A percentile compares a stretch with the other conserved stretches of the same genome.
Conservation (phyloP, 2,797 vertebrate species). For the Hemibagrus guttatus region DNA sequence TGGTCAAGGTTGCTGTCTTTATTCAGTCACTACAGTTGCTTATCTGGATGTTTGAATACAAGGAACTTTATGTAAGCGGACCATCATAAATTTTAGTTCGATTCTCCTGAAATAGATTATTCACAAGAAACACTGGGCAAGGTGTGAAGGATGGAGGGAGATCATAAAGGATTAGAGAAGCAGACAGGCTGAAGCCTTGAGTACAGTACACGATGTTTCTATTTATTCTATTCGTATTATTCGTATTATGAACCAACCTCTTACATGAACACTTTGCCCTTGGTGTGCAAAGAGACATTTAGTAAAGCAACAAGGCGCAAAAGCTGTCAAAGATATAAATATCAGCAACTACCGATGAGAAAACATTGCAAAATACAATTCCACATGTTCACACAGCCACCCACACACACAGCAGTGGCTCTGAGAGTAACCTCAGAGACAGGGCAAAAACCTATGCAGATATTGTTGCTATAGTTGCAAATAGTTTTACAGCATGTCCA, state of each 20-base stretch:
- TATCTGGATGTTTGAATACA: not conserved
- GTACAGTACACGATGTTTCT: slow-evolving; percentile 5
- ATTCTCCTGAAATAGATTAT: slow-evolving; percentile 14
- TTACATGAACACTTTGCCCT: not conserved
- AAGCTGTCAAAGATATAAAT: not conserved
- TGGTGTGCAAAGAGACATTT: slow-evolving; percentile 14
- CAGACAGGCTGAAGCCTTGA: slow-evolving; percentile 2
- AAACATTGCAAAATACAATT: not conserved
- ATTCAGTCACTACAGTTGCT: not conserved
- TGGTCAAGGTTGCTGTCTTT: not conserved
- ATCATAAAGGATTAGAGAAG: not conserved
- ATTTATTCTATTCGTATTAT: not conserved
- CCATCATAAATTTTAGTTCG: not conserved
- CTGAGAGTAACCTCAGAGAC: not conserved
- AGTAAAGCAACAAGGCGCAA: not conserved
- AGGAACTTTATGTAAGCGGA: not conserved
- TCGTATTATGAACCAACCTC: not conserved
- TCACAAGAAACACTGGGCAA: not conserved
- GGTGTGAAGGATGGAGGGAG: not conserved
- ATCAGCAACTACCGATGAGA: not conserved
- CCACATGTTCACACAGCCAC: not conserved
- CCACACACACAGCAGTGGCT: not conserved
- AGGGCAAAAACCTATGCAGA: not conserved
- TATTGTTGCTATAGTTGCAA: not conserved
- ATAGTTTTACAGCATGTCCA: not conserved